Conservation (phyloP, 1,140 invertebrate genomes). For the Drosophila trapezifrons region DNA sequence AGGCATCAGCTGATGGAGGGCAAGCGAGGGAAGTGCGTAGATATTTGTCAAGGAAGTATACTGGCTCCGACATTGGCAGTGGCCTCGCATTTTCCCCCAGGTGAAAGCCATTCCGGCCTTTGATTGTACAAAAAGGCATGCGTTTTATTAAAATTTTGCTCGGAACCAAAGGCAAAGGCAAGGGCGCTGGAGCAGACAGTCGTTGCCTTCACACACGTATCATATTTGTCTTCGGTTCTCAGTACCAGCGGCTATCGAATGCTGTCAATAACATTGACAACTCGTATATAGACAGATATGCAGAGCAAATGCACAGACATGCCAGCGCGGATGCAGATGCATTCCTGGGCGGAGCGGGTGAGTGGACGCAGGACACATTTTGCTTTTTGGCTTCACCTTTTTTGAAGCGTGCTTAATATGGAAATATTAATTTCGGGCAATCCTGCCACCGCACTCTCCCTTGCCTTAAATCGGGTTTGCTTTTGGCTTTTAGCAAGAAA, state of each 20-base stretch:
- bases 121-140: constrained; percentile 64
- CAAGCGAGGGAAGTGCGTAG: constrained; percentile 40
- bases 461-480: constrained; percentile 40
- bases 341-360: constrained; percentile 7
- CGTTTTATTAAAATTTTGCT: constrained; percentile 69
- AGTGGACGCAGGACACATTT: constrained; percentile 26
- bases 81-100: constrained; percentile 10
- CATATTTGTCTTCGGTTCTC: constrained; percentile 70
- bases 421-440: constrained; percentile 72
- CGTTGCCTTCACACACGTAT: constrained; percentile 73
- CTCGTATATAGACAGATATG: constrained; percentile 29
- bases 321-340: neutral
- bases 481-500: constrained; percentile 55
- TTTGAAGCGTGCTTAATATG: constrained; percentile 50
- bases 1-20: constrained; percentile 31
- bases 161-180: constrained; percentile 15
- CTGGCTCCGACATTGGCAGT: constrained; percentile 37
- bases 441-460: neutral
- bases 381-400: constrained; percentile 57
- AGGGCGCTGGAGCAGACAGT: constrained; percentile 9
- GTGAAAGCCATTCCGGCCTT: constrained; percentile 50
- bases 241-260: constrained; percentile 71
- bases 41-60: constrained; percentile 59
- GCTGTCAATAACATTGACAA: constrained; percentile 69
- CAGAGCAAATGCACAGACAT: neutral